These are phyloP conservation scores for Ormyrus rosae DNA, from an alignment of 2,888 invertebrate genomes.

Conservation along the genomic window DNA sequence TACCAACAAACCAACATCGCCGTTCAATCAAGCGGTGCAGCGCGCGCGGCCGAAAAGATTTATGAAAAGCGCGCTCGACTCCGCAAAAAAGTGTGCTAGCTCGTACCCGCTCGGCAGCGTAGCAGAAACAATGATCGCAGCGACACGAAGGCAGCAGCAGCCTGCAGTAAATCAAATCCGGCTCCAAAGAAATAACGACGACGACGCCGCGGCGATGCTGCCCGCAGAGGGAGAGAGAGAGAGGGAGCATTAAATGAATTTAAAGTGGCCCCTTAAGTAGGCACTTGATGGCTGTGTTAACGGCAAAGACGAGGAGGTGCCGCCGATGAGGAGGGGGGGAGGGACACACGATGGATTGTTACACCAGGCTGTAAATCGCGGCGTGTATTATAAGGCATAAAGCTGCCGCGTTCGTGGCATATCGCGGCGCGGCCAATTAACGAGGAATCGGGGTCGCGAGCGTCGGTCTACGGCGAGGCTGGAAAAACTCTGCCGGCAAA, in stretches of 20 bases:
- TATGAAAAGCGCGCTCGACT: not conserved
- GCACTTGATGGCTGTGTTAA: conserved; percentile 49
- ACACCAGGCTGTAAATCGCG: conserved; percentile 6
- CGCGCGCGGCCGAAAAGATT: not conserved
- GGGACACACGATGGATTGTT: not conserved
- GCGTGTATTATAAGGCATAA: not conserved
- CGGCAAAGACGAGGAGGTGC: not conserved
- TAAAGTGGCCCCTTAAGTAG: conserved; percentile 53
- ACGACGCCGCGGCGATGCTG: not conserved
- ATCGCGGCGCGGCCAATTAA: conserved; percentile 28
- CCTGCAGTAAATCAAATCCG: conserved; percentile 38
- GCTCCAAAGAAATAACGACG: conserved; percentile 11
- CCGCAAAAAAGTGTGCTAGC: not conserved
- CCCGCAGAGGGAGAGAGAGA: not conserved
- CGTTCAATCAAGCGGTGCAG: not conserved
- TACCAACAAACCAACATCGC: not conserved
- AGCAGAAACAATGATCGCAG: conserved; percentile 1
- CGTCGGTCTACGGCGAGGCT: not conserved
- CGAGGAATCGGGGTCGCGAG: conserved; percentile 16
- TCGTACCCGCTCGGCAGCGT: not conserved
- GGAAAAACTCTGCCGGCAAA: not conserved
- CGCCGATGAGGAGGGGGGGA: not conserved
- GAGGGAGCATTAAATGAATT: conserved; percentile 42
- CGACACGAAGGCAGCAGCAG: not conserved
- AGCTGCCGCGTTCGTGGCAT: not conserved